These are phyloP conservation scores for Antheraea mylitta DNA, from an alignment of 1,140 invertebrate genomes.

Conservation along the genomic window DNA sequence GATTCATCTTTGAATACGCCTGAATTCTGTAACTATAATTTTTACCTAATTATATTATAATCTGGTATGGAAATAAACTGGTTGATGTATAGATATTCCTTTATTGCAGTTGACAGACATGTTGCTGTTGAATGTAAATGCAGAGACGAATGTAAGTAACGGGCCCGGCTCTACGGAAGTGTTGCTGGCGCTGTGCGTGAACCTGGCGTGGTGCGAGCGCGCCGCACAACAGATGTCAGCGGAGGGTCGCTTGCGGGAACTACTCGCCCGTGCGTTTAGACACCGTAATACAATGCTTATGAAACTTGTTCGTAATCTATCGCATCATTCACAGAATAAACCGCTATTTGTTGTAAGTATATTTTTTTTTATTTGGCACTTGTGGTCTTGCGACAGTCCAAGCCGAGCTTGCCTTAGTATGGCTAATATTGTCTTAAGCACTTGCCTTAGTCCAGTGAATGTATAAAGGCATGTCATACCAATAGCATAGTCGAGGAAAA, in stretches of 20 bases:
- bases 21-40: too few relatives aligned
- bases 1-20: too few relatives aligned
- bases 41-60: too few relatives aligned
- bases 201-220: slow-evolving; percentile 92
- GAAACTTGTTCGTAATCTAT: slow-evolving; percentile 97
- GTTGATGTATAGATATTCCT: too few relatives aligned
- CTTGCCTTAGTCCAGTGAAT: too few relatives aligned
- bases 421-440: too few relatives aligned
- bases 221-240: slow-evolving; percentile 96
- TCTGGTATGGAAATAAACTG: too few relatives aligned
- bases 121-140: slow-evolving; percentile 86
- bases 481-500: too few relatives aligned
- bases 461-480: too few relatives aligned
- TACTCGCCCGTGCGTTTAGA: slow-evolving; percentile 89
- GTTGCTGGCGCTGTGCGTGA: slow-evolving; percentile 93
- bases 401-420: too few relatives aligned
- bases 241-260: slow-evolving; percentile 87
- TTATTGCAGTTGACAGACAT: slow-evolving; percentile 87
- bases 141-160: slow-evolving; percentile 82
- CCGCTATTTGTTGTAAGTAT: slow-evolving; percentile 89
- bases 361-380: too few relatives aligned
- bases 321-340: slow-evolving; percentile 91
- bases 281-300: slow-evolving; percentile 92
- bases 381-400: too few relatives aligned
- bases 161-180: slow-evolving; percentile 82